Evolutionary conservation across 2,113 vertebrate species (phyloP).

Genomic region (Mesoclemmys tuberculata): DNA sequence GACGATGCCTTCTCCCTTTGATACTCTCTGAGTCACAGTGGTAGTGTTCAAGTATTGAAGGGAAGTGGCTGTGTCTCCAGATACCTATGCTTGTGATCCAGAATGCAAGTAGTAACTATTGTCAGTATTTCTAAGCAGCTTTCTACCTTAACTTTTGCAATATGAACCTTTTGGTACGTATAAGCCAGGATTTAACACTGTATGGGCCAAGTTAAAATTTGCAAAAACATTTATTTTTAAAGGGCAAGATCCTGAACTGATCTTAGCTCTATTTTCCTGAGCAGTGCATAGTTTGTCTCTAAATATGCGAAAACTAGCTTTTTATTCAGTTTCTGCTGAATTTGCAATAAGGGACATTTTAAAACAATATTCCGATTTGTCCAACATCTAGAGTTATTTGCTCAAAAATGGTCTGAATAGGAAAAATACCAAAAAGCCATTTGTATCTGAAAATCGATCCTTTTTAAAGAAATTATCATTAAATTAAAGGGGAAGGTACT

Average conservation of each 20-base stretch:
- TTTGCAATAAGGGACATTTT: not conserved
- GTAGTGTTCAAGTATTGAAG: constrained; percentile 20
- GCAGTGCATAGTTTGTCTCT: not conserved
- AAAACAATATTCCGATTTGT: not conserved
- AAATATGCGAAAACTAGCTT: not conserved
- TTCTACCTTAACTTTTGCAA: not conserved
- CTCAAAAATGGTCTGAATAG: not conserved
- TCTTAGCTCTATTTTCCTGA: not conserved
- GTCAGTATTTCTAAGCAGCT: not conserved
- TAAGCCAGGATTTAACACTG: not conserved
- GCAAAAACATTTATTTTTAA: accelerated
- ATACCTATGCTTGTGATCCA: not conserved
- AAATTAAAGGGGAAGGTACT: accelerated
- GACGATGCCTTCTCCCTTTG: not conserved
- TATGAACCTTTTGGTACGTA: not conserved
- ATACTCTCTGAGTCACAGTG: not conserved
- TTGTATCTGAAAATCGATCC: not conserved
- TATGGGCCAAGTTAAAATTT: not conserved
- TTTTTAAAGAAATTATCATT: not conserved
- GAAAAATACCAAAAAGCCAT: not conserved
- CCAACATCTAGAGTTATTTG: not conserved
- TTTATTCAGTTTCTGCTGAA: not conserved
- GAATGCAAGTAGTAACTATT: not conserved
- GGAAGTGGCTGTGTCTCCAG: not conserved
- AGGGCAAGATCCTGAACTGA: not conserved